Evolutionary conservation across 2,888 invertebrate species (phyloP).

Genomic region (Megaustenia siamemsis): DNA sequence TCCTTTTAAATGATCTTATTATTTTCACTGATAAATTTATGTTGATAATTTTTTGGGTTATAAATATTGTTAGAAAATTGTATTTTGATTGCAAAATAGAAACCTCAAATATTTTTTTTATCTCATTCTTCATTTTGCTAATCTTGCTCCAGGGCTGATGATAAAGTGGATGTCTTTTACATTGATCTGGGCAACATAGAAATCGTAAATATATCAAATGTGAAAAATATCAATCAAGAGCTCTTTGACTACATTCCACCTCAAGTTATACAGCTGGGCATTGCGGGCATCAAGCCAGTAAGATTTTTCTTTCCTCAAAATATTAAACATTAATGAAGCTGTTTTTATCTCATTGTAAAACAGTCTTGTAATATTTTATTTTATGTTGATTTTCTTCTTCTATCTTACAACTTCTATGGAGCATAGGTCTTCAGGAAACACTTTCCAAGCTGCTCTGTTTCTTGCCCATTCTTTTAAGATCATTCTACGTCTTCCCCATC

Average conservation of each 20-base stretch:
- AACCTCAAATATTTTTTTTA: neutral
- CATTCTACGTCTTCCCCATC: too few relatives aligned
- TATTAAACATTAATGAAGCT: neutral
- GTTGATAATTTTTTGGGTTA: too few relatives aligned
- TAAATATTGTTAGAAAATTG: too few relatives aligned
- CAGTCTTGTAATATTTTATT: neutral
- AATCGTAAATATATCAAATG: slow-evolving; percentile 58
- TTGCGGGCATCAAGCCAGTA: slow-evolving; percentile 56
- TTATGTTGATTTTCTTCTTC: neutral
- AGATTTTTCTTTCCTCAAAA: neutral
- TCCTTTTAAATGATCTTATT: too few relatives aligned
- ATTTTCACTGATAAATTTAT: too few relatives aligned
- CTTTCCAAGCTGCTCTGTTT: too few relatives aligned
- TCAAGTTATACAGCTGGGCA: slow-evolving; percentile 30
- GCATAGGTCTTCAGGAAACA: too few relatives aligned
- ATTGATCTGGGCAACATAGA: slow-evolving; percentile 71
- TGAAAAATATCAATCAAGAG: slow-evolving; percentile 61
- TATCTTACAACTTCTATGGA: too few relatives aligned
- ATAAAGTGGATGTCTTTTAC: slow-evolving; percentile 69
- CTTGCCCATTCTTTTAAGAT: too few relatives aligned
- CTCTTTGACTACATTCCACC: slow-evolving; percentile 32
- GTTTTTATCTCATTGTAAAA: neutral
- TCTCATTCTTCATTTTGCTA: neutral
- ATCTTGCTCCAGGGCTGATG: slow-evolving; percentile 53
- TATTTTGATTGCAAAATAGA: too few relatives aligned